Conservation (phyloP, 2,797 vertebrate genomes). For the Lophotriccus pileatus region DNA sequence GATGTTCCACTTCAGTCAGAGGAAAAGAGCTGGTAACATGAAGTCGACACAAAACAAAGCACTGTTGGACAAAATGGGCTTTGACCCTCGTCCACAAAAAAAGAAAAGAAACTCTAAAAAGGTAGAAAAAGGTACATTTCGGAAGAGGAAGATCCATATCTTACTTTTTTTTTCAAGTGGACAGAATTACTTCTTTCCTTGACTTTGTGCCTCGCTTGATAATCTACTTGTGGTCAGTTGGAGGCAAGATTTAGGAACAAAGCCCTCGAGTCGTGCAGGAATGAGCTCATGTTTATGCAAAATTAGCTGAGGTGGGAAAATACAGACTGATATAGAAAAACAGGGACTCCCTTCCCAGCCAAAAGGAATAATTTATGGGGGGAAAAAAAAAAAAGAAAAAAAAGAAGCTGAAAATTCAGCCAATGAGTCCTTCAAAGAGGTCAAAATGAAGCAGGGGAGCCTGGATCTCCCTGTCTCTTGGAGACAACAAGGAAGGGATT, state of each 20-base stretch:
- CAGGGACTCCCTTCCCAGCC: not conserved
- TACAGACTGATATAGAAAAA: not conserved
- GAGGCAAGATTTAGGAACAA: not conserved
- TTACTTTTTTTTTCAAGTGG: not conserved
- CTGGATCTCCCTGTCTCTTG: not conserved
- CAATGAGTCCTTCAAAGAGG: not conserved
- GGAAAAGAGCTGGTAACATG: not conserved
- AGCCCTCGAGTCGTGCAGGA: not conserved
- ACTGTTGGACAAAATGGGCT: not conserved
- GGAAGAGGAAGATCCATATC: not conserved
- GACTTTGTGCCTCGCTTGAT: not conserved
- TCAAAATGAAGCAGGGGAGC: not conserved
- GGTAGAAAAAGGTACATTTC: not conserved
- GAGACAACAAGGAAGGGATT: not conserved
- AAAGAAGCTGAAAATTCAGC: not conserved
- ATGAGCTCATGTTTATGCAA: not conserved
- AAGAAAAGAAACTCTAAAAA: not conserved
- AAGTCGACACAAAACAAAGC: constrained; percentile 2
- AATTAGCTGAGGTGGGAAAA: not conserved
- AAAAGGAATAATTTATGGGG: not conserved
- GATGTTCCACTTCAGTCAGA: not conserved
- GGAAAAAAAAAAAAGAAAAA: not conserved
- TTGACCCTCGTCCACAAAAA: not conserved
- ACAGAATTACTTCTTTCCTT: not conserved
- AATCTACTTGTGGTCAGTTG: not conserved